phyloP scores from a whole-genome alignment of 2,888 invertebrate genomes.

The Pelosia muscerda region DNA sequence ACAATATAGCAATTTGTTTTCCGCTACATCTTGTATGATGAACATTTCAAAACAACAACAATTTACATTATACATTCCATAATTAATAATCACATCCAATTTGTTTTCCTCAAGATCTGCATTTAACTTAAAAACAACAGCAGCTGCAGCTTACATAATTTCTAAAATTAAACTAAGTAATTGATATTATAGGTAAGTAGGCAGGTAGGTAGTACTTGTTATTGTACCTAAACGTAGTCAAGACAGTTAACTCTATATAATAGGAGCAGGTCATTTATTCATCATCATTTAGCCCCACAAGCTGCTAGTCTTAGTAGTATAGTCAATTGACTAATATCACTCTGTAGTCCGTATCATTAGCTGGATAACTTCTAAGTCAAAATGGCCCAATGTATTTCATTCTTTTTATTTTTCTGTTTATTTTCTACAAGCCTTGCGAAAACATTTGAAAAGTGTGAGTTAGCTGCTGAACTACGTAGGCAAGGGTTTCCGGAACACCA shows the following conservation, averaged over 20 bases:
- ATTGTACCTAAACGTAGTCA: not conserved
- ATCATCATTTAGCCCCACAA: not conserved
- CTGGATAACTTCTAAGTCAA: not conserved
- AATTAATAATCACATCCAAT: not conserved
- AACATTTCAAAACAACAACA: not conserved
- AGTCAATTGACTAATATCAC: too few species aligned
- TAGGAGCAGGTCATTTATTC: not conserved
- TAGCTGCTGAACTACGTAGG: conserved; percentile 57
- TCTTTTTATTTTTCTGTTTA: conserved; percentile 27
- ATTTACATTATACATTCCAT: not conserved
- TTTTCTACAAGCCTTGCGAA: conserved; percentile 38
- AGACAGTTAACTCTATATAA: not conserved
- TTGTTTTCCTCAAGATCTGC: not conserved
- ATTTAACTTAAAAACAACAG: not conserved
- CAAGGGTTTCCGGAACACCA: conserved; percentile 59
- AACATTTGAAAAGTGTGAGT: conserved; percentile 60
- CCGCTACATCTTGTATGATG: not conserved
- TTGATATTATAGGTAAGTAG: not conserved
- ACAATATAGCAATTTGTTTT: conserved; percentile 4
- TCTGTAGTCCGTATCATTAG: not conserved
- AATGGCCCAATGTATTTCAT: not conserved
- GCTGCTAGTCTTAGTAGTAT: not conserved
- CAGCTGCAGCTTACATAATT: not conserved
- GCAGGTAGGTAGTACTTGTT: not conserved
- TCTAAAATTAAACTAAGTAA: not conserved